Percentiles rank a stretch among this genome's conserved stretches.
Conservation (phyloP, 2,888 invertebrate genomes). For the Ischnus inquisitorius region DNA sequence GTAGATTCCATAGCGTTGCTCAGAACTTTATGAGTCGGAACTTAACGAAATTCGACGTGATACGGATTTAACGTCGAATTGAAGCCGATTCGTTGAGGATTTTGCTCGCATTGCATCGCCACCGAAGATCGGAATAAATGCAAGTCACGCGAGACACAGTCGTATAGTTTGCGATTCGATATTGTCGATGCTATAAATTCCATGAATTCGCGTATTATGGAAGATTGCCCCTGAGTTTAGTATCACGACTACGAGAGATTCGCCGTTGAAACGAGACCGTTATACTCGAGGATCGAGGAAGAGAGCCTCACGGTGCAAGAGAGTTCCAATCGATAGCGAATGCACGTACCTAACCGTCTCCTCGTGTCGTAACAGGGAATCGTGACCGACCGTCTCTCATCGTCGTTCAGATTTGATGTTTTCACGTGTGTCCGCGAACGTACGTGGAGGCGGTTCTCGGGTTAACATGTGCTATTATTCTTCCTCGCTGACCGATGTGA, state of each 20-base stretch:
- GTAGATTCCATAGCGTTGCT: too few relatives aligned
- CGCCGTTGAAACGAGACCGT: not conserved
- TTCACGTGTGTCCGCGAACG: constrained; percentile 40
- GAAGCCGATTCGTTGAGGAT: not conserved
- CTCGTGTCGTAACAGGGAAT: constrained; percentile 54
- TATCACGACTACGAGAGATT: constrained; percentile 5
- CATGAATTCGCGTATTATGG: constrained; percentile 22
- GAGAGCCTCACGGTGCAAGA: not conserved
- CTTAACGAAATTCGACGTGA: too few relatives aligned
- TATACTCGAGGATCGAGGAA: constrained; percentile 9
- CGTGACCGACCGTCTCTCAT: constrained; percentile 53
- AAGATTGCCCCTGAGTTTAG: constrained; percentile 16
- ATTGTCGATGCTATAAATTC: constrained; percentile 9
- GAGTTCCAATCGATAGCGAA: constrained; percentile 57
- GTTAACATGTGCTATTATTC: constrained; percentile 14
- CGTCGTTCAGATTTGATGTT: constrained; percentile 52
- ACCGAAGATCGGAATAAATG: not conserved
- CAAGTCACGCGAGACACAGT: not conserved
- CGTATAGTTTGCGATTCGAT: not conserved
- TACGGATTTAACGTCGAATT: too few relatives aligned
- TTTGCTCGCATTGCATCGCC: not conserved
- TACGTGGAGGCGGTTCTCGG: constrained; percentile 39
- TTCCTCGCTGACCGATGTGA: not conserved
- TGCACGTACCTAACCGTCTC: constrained; percentile 51
- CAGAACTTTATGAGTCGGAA: too few relatives aligned